Evolutionary conservation across 2,113 vertebrate species (phyloP), one percentile per base, ranked within the genome.

Genomic region (Dicrurus megarhynchus): DNA sequence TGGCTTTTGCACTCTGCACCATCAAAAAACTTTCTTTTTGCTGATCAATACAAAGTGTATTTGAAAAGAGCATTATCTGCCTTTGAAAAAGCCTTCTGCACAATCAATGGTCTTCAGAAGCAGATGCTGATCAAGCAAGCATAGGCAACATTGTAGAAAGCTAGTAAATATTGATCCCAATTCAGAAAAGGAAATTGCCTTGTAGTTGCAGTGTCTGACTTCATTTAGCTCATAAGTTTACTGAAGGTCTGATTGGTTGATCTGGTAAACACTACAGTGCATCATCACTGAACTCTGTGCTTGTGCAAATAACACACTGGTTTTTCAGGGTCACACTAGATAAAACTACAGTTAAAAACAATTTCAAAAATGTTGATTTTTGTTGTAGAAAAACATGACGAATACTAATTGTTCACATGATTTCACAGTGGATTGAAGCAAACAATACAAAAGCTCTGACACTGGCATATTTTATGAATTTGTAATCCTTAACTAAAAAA

Each of bases 31-130:
- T 93, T 97, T 81, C 78, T 90, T 97, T 96, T 96, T 89, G 85
- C 96, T 92, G 97, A 98, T 99, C 98, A 98, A 98, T 98, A 98
- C 97, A 98, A 98, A 99, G 69, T 88, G 61, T 73, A 85, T 98
- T 99, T 98, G 96, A 97, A 98, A 98, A 97, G 92, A 98, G 93
- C 95, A 98, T 98, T 98, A 98, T 97, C 97, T 96, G 85, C 85
- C 97, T 97, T 98, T 98, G 97, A 98, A 95, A 98, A 98, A 98
- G 84, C 92, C 95, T 98, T 91, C 96, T 88, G 97, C 97, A 96
- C 97, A 97, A 98, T 98, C 98, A 98, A 98, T 98, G 98, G 96
- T 98, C 97, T 98, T 97, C 98, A 97, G 97, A 98, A 98, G 97
- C 96, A 98, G 97, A 97, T 98, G 98, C 98, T 98, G 98, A 98